These are phyloP conservation scores for Dryas iulia DNA, from an alignment of 1,140 invertebrate genomes.

Conservation along the genomic window DNA sequence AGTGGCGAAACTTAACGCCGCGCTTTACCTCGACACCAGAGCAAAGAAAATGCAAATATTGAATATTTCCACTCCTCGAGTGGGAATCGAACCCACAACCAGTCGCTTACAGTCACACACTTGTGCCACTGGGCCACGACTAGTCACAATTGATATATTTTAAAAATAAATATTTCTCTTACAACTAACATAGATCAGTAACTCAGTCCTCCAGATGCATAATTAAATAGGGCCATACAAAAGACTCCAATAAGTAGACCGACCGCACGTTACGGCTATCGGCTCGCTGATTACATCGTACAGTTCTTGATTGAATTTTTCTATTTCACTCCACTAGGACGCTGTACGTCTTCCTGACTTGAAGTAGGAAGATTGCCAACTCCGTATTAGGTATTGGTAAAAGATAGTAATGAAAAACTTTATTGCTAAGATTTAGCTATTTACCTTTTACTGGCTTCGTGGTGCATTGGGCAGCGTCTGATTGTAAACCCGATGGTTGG, in stretches of 20 bases:
- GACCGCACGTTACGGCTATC: neutral
- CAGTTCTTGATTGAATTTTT: conserved; percentile 1
- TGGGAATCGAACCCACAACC: neutral
- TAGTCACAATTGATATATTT: no score
- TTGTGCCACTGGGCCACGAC: no score
- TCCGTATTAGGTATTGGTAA: neutral
- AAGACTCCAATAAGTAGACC: neutral
- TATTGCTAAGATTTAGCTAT: no score
- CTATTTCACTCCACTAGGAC: neutral
- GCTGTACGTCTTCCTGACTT: neutral
- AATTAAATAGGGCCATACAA: neutral
- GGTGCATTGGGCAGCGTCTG: no score
- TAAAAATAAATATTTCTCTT: no score
- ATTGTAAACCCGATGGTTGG: no score
- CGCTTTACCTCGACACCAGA: neutral
- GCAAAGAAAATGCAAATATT: neutral
- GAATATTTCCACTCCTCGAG: neutral
- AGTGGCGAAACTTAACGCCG: neutral
- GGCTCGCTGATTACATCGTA: neutral
- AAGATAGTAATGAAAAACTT: neutral
- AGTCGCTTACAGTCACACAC: no score
- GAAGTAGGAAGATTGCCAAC: neutral
- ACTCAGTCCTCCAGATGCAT: neutral
- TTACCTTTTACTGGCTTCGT: no score
- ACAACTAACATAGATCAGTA: no score